Evolutionary conservation across 1,140 invertebrate species (phyloP), one percentile per base, ranked within the genome.

Genomic region (Coboldia fuscipes): DNA sequence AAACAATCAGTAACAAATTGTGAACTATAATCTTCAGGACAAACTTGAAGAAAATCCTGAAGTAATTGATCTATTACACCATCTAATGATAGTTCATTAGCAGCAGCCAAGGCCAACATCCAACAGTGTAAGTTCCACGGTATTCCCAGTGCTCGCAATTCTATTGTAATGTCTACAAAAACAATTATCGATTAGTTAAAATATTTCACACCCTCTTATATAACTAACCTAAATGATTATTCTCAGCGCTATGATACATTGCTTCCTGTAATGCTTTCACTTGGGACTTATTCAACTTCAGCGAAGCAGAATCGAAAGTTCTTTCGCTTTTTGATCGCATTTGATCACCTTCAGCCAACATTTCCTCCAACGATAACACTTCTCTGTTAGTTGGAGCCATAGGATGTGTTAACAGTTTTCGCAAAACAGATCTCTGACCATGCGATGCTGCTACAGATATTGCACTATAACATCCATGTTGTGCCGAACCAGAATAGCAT

Each of bases 191-290:
- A 2, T 24, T 28, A 29, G 7, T 34, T 18, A 24, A 33, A 34
- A 5, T 27, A 0, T 7, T 27, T 36, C 20, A 4, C 10, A n/a
- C 6, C 14, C 14, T 27, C 4, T 18, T 21, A 37, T 30, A 21
- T 9, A n/a, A 42, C 51, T 48, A 45, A 79, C 77, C 77, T 42
- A 89, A 62, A 58, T 86, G 76, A 48, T 84, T 83, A 47, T 80
- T 85, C 53, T 90, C 84, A 2, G 80, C 76, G 42, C 78, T 81
- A 47, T 86, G 83, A 51, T 89, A 90, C 81, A 90, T 85, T 3
- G 84, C 82, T 58, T 89, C 84, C 46, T 89, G 82, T 23, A 89
- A 57, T 22, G 76, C 72, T 47, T 83, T 75, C 19, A 79, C 72
- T 57, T 89, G 83, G 14, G 69, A 63, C 57, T 86, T 88, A 38